These are phyloP conservation scores for Pyrrhia umbra DNA, from an alignment of 2,888 invertebrate genomes.

Conservation along the genomic window DNA sequence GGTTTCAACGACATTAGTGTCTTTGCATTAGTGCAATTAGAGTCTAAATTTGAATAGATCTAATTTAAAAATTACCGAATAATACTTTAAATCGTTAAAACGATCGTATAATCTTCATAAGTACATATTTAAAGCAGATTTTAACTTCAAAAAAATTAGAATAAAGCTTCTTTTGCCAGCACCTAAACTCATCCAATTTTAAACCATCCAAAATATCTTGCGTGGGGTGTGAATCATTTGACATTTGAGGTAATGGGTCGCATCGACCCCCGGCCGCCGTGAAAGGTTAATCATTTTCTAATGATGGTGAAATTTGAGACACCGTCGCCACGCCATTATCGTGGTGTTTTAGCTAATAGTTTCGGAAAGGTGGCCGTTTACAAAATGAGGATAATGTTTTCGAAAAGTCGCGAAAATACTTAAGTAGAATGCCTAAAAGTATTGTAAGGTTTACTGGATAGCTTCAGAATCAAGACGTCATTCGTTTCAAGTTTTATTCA, in stretches of 20 bases:
- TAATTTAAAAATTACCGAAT: too few relatives aligned
- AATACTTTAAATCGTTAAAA: too few relatives aligned
- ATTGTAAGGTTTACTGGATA: neutral
- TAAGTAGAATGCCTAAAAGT: neutral
- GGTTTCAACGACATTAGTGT: too few relatives aligned
- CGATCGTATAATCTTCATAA: too few relatives aligned
- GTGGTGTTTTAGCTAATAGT: slow-evolving; percentile 59
- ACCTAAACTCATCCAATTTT: slow-evolving; percentile 3
- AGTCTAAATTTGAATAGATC: too few relatives aligned
- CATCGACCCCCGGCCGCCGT: slow-evolving; percentile 71
- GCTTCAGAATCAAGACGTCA: too few relatives aligned
- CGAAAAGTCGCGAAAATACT: neutral
- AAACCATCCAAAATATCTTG: slow-evolving; percentile 28
- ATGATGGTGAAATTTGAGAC: slow-evolving; percentile 80
- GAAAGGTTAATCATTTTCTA: slow-evolving; percentile 88
- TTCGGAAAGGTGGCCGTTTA: slow-evolving; percentile 41
- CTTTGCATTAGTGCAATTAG: too few relatives aligned
- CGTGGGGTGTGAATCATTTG: slow-evolving; percentile 80
- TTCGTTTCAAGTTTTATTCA: too few relatives aligned
- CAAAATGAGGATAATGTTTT: neutral
- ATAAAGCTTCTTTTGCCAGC: too few relatives aligned
- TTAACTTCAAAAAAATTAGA: too few relatives aligned
- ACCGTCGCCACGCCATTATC: slow-evolving; percentile 53
- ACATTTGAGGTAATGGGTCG: slow-evolving; percentile 83
- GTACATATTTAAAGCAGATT: too few relatives aligned